phyloP scores from a whole-genome alignment of 2,888 invertebrate genomes.

The Drosophila dives region DNA sequence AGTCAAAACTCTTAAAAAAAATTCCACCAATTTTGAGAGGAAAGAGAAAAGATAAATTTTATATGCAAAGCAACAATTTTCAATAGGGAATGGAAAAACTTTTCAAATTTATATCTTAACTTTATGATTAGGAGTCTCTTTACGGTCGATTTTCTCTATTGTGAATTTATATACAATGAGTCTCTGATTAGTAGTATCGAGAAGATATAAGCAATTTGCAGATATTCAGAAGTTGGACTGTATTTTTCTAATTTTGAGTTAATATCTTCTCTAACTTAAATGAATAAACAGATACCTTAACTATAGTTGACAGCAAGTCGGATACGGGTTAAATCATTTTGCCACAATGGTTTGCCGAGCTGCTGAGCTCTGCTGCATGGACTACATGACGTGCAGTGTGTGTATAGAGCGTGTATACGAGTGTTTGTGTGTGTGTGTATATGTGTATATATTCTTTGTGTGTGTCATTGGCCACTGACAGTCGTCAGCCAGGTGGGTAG shows the following conservation, averaged over 20 bases:
- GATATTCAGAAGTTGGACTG: neutral
- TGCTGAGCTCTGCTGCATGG: constrained; percentile 54
- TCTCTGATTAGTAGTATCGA: neutral
- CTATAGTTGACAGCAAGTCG: constrained; percentile 19
- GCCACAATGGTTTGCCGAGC: constrained; percentile 55
- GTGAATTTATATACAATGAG: neutral
- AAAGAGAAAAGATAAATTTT: neutral
- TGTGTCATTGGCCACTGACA: constrained; percentile 47
- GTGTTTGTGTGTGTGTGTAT: constrained; percentile 8
- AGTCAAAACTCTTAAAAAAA: neutral
- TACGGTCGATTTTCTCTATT: neutral
- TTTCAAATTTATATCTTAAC: neutral
- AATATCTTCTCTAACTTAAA: neutral
- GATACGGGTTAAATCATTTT: constrained; percentile 62
- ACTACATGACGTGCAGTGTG: constrained; percentile 35
- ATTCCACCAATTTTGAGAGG: neutral
- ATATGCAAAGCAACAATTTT: neutral
- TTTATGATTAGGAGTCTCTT: neutral
- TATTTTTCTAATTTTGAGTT: neutral
- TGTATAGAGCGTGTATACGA: constrained; percentile 1
- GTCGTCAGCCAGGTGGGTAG: constrained; percentile 61
- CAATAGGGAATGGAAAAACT: neutral
- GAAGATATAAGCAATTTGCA: neutral
- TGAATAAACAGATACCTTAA: neutral
- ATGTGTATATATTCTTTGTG: constrained; percentile 36